Conservation (phyloP, 1,140 invertebrate genomes). For the Nixonia krombeini region DNA sequence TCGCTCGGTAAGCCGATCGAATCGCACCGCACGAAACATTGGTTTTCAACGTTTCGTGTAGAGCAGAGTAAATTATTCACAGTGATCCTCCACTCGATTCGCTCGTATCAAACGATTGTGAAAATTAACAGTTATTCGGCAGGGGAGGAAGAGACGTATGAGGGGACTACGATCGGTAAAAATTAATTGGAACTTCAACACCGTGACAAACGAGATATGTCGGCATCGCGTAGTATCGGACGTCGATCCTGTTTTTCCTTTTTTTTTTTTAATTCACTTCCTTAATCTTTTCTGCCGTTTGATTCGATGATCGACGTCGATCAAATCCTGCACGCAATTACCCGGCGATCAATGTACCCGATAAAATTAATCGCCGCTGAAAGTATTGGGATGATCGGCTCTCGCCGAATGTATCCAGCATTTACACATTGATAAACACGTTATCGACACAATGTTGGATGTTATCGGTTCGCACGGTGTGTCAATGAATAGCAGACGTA, state of each 20-base stretch:
- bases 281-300: not conserved
- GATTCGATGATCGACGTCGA: too few relatives aligned
- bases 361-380: too few relatives aligned
- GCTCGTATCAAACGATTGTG: not conserved
- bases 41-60: conserved; percentile 9
- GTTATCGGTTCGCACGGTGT: too few relatives aligned
- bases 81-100: conserved; percentile 3
- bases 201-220: not conserved
- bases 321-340: too few relatives aligned
- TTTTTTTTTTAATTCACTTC: not conserved
- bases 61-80: conserved; percentile 11
- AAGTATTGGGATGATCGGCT: too few relatives aligned
- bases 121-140: conserved; percentile 1
- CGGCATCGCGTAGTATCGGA: not conserved
- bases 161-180: not conserved
- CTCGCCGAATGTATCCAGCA: too few relatives aligned
- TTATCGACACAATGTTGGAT: too few relatives aligned
- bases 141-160: not conserved
- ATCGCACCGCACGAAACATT: conserved; percentile 10
- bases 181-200: not conserved
- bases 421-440: too few relatives aligned
- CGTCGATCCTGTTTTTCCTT: too few relatives aligned
- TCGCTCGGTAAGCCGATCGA: conserved; percentile 11
- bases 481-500: too few relatives aligned
- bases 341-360: too few relatives aligned